Base-by-base conservation (phyloP, 2,113 vertebrate genomes). In the Genyomyrus donnyi region DNA sequence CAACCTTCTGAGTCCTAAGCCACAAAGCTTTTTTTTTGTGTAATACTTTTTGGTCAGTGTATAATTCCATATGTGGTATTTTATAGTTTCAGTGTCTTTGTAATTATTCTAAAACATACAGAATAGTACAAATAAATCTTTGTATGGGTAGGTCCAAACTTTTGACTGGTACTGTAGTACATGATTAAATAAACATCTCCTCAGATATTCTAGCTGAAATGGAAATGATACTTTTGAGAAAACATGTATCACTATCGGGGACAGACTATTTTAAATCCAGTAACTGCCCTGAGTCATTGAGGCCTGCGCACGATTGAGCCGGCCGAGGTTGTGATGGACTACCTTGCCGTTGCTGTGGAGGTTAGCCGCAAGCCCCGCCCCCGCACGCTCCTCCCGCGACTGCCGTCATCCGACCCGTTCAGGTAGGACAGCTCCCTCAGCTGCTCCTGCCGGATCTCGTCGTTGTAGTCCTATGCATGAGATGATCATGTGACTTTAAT, bases 371-470 rank as follows among this genome's bases (percentile, higher is more conserved):
- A 94, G 21, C 95, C 97, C 93, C 98, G 96, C 91, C 96, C 97
- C 91, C 96, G 96, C 77, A 94, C 93, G 31, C 94, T 96, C 92
- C 98, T 96, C 90, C 97, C 97, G 93, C 97, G 96, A 91, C 94
- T 95, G 74, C 97, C 96, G 86, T 99, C 98, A 7, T 99, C 98
- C 1, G 98, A 99, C 90, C 98, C 98, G 0, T 99, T 99, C 93
- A 99, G 94, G 91, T 98, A 97, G 0, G 98, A 99, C 86, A 99
- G 95, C 93, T 99, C 98, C 91, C 98, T 96, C 91, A 99, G 95
- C 84, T 99, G 98, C 93, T 99, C 98, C 93, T 99, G 98, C 90
- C 98, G 97, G 93, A 99, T 99, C 95, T 99, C 97, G 93, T 99
- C 98, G 90, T 99, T 99, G 92, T 99, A 99, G 94, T 99, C 98